These are phyloP conservation scores for Diplosoma virens DNA, from an alignment of 23 tunicate species.

Conservation along the genomic window DNA sequence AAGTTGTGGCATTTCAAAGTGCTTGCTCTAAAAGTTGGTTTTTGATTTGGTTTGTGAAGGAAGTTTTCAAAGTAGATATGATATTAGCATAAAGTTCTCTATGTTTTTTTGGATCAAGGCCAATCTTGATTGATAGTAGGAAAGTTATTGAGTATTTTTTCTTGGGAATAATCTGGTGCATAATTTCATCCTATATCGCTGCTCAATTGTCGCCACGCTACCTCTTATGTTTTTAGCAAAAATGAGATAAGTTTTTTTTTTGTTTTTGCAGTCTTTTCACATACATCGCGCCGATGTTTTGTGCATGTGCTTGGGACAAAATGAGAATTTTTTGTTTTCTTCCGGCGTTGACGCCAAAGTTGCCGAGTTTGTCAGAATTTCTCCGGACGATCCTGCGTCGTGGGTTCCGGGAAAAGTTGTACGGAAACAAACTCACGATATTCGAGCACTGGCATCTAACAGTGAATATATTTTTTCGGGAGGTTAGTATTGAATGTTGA, in stretches of 20 bases:
- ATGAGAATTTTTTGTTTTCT: constrained; percentile 43
- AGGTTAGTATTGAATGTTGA: constrained; percentile 14
- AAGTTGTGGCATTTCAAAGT: no score
- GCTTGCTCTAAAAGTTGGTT: no score
- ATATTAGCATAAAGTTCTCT: no score
- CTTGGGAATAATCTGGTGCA: no score
- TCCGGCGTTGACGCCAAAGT: constrained; percentile 82
- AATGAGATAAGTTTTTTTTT: background rate
- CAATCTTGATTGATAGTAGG: no score
- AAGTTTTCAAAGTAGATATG: no score
- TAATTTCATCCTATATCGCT: no score
- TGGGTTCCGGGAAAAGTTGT: constrained; percentile 61
- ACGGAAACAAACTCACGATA: constrained; percentile 77
- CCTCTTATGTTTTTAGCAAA: background rate
- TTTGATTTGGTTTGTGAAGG: no score
- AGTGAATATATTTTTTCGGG: constrained; percentile 54
- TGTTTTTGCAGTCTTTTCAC: constrained; percentile 37
- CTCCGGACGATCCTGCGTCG: background rate
- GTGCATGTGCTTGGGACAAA: constrained; percentile 25
- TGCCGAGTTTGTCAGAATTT: constrained; percentile 10
- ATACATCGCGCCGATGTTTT: constrained; percentile 72
- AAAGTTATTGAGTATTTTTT: no score
- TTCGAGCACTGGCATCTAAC: constrained; percentile 46
- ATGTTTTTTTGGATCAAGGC: no score
- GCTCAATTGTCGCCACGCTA: no score